Base-by-base conservation (phyloP, 2,888 invertebrate genomes). In the Phoenoteleia sp. region DNA sequence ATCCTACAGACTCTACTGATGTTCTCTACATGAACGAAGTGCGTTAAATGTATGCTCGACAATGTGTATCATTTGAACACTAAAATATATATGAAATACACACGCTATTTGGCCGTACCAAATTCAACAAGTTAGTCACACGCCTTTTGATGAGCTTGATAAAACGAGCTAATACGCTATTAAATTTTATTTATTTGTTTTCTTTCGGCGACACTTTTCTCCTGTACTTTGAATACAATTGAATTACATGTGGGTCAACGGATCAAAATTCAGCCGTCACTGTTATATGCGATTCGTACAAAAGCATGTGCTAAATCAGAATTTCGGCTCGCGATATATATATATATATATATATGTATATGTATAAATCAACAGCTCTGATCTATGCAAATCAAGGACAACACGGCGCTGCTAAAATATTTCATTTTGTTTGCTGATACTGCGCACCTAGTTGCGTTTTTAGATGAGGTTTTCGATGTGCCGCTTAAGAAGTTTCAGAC, bases 111-210 rank as follows among this genome's bases (percentile, higher is more conserved):
- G 77, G 77, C 76, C 66, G 64, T 82, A 82, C 82, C 82, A 82
- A 82, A 82, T 82, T 82, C 72, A 72, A 83, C 72, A 77, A 83
- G 77, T 83, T 83, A 83, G 83, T 83, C 83, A 82, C 82, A 82
- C 77, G 82, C 82, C 82, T 82, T 82, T 77, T 82, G 82, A 77
- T 82, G 82, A 82, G 82, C 82, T 76, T 82, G 76, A 76, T 82
- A 76, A 82, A 77, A 82, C 36, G 71, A 82, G 77, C 72, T 77
- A 82, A 77, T 52, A 64, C 71, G 49, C 82, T 77, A 82, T 77
- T 71, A 56, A 81, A 71, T 52, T 80, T 64, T 21, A 33, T 47
- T 45, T 17, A 27, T 25, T 52, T 52, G 19, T 45, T 25, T 60
- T 79, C 39, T n/a, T 67, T 67, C 74, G 69, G 69, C 64, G 49